Evolutionary conservation across 2,797 vertebrate genomes (phyloP).

Genomic region (Paedocypris micromegethes): DNA sequence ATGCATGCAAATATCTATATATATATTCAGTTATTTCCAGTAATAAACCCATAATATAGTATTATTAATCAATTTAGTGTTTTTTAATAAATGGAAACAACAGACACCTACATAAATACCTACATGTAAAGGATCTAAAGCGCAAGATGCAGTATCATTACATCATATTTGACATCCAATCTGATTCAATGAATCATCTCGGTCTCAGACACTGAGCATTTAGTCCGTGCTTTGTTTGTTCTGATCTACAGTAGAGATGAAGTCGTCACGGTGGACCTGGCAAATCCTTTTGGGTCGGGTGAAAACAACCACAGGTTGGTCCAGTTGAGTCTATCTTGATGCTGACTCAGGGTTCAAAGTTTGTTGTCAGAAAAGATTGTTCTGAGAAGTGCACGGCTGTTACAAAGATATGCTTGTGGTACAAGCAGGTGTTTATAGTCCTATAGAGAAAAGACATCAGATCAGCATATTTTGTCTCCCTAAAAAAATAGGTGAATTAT

Average conservation of each 20-base stretch:
- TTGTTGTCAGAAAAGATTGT: constrained; percentile 15
- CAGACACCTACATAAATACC: too few species aligned
- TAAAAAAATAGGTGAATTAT: too few species aligned
- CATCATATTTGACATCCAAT: background rate
- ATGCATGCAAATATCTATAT: too few species aligned
- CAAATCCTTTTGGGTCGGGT: constrained; percentile 63
- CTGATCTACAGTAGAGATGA: constrained; percentile 24
- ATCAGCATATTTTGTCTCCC: background rate
- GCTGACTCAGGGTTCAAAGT: constrained; percentile 16
- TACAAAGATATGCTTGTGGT: constrained; percentile 9
- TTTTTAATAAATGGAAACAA: too few species aligned
- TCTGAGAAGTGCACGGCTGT: constrained; percentile 38
- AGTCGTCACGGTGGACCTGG: constrained; percentile 27
- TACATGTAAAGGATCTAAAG: background rate
- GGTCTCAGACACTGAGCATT: background rate
- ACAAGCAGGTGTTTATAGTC: background rate
- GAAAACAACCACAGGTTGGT: constrained; percentile 62
- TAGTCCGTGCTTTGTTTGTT: background rate
- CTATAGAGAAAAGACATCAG: background rate
- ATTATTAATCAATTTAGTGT: too few species aligned
- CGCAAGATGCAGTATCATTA: background rate
- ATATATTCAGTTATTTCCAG: too few species aligned
- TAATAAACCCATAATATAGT: too few species aligned
- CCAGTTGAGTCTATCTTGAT: background rate
- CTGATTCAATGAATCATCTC: background rate